Evolutionary conservation across 2,797 vertebrate species (phyloP), one percentile per base, ranked within the genome.

Genomic region (Argyrosomus regius): DNA sequence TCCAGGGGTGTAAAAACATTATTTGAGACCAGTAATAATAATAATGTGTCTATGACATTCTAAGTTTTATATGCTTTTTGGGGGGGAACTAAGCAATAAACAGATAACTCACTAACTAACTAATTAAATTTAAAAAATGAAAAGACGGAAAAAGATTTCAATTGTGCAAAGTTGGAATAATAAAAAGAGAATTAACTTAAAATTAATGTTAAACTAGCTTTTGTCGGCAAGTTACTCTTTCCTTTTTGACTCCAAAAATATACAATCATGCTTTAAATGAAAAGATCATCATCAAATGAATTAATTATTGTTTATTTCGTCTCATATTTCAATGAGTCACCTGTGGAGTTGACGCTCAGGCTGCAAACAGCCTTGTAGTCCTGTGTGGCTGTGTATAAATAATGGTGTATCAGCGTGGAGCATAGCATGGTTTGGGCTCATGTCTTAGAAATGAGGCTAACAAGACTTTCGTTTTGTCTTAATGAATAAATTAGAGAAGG

Each of bases 401-500:
- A 88, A 74, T 24, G 65, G 49, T 72, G 66, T 75, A 77, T 83
- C 70, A 72, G 58, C 31, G 65, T 57, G 48, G 67, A 84, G 77
- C 53, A 28, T 58, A 80, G 83, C 75, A 75, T 75, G 86, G 75
- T 86, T 84, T 48, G 43, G 84, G 65, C 84, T 93, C 89, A 86
- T 89, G 86, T 93, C 94, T 95, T 94, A 95, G 94, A 95, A 97
- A 96, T 95, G 95, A 94, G 95, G 95, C 94, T 95, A 93, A 96
- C 96, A 96, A 96, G 96, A 96, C 96, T 96, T 97, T 96, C 95
- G 94, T 97, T 98, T 98, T 97, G 96, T 95, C 96, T 96, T 97
- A 97, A 98, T 98, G 97, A 99, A 98, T 98, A 97, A 98, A 97
- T 97, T 96, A 98, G 95, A 95, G 93, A 95, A 96, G 95, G 94